phyloP scores from a whole-genome alignment of 2,113 vertebrate genomes.

The Zosterops borbonicus region DNA sequence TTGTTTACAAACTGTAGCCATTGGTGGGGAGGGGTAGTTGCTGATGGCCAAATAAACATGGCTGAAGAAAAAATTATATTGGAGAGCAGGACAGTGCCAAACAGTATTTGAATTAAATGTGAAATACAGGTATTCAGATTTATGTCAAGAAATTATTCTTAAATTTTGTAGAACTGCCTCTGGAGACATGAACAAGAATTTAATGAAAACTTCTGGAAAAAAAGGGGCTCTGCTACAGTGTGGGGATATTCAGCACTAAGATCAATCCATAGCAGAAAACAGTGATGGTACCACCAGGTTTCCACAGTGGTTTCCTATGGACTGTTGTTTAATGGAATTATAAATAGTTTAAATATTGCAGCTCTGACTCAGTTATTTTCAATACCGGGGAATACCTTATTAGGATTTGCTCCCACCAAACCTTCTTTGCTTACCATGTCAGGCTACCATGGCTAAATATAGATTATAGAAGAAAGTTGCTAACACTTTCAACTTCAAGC shows the following conservation, averaged over 20 bases:
- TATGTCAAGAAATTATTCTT: neutral
- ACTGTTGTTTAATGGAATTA: neutral
- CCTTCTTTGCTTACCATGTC: neutral
- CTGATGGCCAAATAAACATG: neutral
- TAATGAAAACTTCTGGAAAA: neutral
- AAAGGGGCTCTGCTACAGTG: neutral
- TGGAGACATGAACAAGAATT: neutral
- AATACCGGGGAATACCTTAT: neutral
- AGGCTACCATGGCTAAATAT: neutral
- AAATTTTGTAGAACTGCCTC: neutral
- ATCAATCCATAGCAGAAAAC: neutral
- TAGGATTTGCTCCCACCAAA: conserved; percentile 37
- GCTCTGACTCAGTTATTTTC: conserved; percentile 11
- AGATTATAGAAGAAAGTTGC: conserved; percentile 19
- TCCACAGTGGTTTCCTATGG: neutral
- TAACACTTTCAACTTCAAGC: conserved; percentile 7
- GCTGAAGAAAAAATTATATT: neutral
- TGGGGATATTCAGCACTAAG: neutral
- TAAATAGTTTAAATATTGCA: conserved; percentile 5
- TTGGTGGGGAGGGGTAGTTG: neutral
- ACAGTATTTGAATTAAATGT: neutral
- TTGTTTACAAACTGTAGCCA: neutral
- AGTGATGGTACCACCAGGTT: neutral
- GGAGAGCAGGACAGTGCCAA: neutral
- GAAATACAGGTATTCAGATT: neutral